Evolutionary conservation across 2,113 vertebrate genomes (phyloP), one percentile per base, ranked within the genome.

Genomic region (Cyanoderma ruficeps): DNA sequence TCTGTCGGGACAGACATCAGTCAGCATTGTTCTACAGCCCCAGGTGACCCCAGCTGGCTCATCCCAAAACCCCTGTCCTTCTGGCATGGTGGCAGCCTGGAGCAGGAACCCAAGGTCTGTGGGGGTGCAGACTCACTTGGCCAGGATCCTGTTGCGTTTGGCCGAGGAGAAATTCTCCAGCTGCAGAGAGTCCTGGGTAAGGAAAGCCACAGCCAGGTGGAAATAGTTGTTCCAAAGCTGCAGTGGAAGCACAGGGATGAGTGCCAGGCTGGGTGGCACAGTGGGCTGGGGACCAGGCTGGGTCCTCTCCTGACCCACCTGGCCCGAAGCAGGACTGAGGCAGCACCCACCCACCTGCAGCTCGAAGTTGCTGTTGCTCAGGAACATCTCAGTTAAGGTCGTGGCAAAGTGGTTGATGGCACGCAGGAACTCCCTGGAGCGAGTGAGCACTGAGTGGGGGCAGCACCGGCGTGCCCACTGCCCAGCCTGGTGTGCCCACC

Each of bases 151-250:
- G 46, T 59, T 91, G 57, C 94, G 91, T 60, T 97, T 97, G 61
- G 93, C 96, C 1, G 74, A 83, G 4, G 97, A 97, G 93, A 97
- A 97, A 12, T 96, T 97, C 90, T 97, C 97, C 87, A 97, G 95
- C 72, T 97, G 97, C 87, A 97, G 91, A 4, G 91, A 96, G 11
- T 96, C 97, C 94, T 97, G 97, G 30, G 97, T 97, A 47, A 97
- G 97, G 95, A 97, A 97, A 70, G 97, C 97, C 61, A 97, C 97
- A 0, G 97, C 93, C 89, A 97, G 95, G 91, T 97, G 97, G 76
- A 97, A 97, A 57, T 95, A 97, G 11, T 96, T 97, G 93, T 97
- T 97, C 96, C 96, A 97, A 59, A 97, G 96, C 96, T 95, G 83
- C 44, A 6, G 72, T 4, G 28, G 39, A 27, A 90, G 42, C 28